A percentile compares a stretch with the other conserved stretches of the same genome.
phyloP scores from a whole-genome alignment of 2,797 vertebrate species.

The Cossypha caffra region DNA sequence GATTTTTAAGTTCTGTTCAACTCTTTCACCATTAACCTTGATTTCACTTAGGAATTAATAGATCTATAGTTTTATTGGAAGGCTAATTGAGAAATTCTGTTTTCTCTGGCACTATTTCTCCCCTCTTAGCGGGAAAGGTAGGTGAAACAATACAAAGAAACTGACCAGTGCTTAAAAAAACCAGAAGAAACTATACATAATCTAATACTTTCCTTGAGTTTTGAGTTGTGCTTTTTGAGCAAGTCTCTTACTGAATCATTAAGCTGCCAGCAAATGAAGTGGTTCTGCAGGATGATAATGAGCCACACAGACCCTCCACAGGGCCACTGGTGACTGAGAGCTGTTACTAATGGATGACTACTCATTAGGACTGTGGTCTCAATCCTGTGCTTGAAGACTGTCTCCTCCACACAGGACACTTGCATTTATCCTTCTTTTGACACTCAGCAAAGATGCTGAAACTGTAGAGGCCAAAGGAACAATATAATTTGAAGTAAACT shows the following conservation, averaged over 20 bases:
- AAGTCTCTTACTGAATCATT: neutral
- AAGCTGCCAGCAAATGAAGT: slow-evolving; percentile 7
- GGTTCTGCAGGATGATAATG: neutral
- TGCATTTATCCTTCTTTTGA: neutral
- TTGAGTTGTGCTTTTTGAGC: neutral
- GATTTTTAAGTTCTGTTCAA: slow-evolving; percentile 69
- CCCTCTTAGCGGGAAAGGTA: neutral
- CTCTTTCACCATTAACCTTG: slow-evolving; percentile 58
- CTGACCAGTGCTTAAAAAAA: neutral
- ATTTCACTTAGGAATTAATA: slow-evolving; percentile 54
- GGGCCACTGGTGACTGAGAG: neutral
- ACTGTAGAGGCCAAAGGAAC: neutral
- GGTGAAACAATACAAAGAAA: neutral
- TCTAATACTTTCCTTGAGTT: neutral
- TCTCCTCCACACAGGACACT: neutral
- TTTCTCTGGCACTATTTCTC: neutral
- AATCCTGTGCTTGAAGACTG: neutral
- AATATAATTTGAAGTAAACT: neutral
- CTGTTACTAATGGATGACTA: neutral
- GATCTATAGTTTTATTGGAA: slow-evolving; percentile 42
- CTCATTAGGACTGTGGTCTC: neutral
- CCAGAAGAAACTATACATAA: neutral
- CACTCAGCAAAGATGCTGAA: neutral
- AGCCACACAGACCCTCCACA: neutral
- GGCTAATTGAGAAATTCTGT: slow-evolving; percentile 40